Evolutionary conservation across 2,797 vertebrate genomes (phyloP).

Genomic region (Gymnothorax javanicus): DNA sequence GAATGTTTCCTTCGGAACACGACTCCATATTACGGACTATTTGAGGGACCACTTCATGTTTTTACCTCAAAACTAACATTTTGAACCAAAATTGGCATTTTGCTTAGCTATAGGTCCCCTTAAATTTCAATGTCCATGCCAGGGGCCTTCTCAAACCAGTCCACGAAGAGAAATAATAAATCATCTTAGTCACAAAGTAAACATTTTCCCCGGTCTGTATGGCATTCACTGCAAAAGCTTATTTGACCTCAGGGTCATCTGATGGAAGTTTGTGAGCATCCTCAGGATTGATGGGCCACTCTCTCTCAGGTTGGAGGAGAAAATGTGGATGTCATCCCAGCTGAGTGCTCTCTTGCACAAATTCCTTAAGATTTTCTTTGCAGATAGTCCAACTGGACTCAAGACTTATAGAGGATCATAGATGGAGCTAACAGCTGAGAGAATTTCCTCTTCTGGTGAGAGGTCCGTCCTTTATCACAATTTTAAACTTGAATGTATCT

Average conservation of each 20-base stretch:
- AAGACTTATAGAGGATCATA: neutral
- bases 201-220: neutral
- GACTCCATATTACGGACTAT: no score
- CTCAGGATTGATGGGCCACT: constrained; percentile 8
- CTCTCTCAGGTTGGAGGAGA: neutral
- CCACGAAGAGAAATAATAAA: neutral
- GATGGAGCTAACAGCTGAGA: constrained; percentile 20
- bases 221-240: constrained; percentile 8
- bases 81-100: no score
- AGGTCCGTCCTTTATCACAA: neutral
- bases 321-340: constrained; percentile 29
- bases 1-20: no score
- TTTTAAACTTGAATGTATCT: constrained; percentile 32
- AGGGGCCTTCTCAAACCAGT: neutral
- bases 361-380: constrained; percentile 25
- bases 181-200: neutral
- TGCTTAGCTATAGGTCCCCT: no score
- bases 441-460: constrained; percentile 34
- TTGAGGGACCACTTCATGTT: no score
- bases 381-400: constrained; percentile 6
- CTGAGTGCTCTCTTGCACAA: constrained; percentile 23
- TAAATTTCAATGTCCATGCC: no score
- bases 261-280: neutral
- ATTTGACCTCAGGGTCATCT: constrained; percentile 22
- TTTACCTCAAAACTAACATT: no score